These are phyloP conservation scores for Drosophila neocordata DNA, from an alignment of 1,140 invertebrate genomes.

Conservation along the genomic window DNA sequence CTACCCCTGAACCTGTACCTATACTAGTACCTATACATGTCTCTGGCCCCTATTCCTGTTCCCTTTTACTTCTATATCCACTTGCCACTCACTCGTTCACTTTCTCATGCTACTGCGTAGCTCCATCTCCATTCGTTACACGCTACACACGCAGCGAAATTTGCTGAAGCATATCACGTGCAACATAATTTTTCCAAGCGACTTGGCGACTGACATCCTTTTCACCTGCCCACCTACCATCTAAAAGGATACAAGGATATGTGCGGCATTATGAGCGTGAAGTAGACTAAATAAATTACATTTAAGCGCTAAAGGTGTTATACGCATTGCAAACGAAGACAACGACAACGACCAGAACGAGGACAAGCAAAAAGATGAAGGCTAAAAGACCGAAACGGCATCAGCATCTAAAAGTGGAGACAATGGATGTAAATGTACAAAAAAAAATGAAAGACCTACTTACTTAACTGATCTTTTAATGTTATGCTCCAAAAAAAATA, in stretches of 20 bases:
- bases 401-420: neutral
- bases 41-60: too few relatives aligned
- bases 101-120: neutral
- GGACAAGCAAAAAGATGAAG: neutral
- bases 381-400: constrained; percentile 5
- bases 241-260: constrained; percentile 24
- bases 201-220: constrained; percentile 71
- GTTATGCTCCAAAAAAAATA: neutral
- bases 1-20: too few relatives aligned
- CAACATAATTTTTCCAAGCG: constrained; percentile 82
- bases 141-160: constrained; percentile 62
- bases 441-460: constrained; percentile 1
- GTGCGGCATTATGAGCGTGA: constrained; percentile 74
- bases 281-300: constrained; percentile 80
- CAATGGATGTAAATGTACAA: constrained; percentile 3
- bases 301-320: constrained; percentile 70
- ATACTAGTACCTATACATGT: too few relatives aligned
- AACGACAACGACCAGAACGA: constrained; percentile 2
- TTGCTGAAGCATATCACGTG: constrained; percentile 81
- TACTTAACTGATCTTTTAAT: constrained; percentile 11
- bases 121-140: constrained; percentile 22
- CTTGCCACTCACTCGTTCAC: too few relatives aligned
- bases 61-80: neutral
- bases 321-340: constrained; percentile 48
- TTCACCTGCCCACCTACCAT: neutral